Percentiles rank a stretch among this genome's conserved stretches.
These are phyloP conservation scores for Synergus gifuensis DNA, from an alignment of 2,888 invertebrate species.

Conservation along the genomic window DNA sequence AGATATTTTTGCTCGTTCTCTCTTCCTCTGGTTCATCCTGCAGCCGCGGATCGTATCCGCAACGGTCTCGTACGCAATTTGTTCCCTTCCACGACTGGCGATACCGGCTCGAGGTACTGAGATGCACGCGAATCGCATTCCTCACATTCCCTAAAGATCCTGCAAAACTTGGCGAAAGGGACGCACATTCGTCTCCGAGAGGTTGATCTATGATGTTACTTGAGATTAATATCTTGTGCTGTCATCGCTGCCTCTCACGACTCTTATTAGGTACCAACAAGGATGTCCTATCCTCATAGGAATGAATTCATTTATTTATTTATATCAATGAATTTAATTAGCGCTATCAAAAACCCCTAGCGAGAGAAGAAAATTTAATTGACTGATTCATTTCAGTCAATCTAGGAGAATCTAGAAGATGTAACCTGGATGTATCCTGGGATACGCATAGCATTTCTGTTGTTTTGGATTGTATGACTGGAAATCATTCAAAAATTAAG, in stretches of 20 bases:
- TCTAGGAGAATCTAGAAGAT: too few species aligned
- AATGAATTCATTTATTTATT: background rate
- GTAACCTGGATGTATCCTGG: too few species aligned
- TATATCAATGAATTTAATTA: too few species aligned
- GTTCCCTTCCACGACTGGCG: conserved; percentile 64
- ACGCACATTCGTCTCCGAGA: background rate
- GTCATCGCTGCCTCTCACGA: background rate
- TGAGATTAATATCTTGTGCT: conserved; percentile 12
- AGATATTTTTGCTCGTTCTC: conserved; percentile 64
- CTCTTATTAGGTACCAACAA: background rate
- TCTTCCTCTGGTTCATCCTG: conserved; percentile 48
- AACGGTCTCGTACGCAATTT: conserved; percentile 73
- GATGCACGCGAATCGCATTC: conserved; percentile 49
- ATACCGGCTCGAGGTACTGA: conserved; percentile 36
- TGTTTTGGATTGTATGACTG: too few species aligned
- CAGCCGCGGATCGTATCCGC: conserved; percentile 63
- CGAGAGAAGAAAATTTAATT: too few species aligned
- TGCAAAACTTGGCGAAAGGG: conserved; percentile 41
- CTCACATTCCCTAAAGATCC: conserved; percentile 30
- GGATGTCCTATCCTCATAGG: background rate
- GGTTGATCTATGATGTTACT: conserved; percentile 24
- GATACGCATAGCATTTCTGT: too few species aligned
- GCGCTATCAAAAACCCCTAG: too few species aligned
- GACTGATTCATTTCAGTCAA: too few species aligned
- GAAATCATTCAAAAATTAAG: too few species aligned